Evolutionary conservation across 2,888 invertebrate species (phyloP).

Genomic region (Marronus borbonicus): DNA sequence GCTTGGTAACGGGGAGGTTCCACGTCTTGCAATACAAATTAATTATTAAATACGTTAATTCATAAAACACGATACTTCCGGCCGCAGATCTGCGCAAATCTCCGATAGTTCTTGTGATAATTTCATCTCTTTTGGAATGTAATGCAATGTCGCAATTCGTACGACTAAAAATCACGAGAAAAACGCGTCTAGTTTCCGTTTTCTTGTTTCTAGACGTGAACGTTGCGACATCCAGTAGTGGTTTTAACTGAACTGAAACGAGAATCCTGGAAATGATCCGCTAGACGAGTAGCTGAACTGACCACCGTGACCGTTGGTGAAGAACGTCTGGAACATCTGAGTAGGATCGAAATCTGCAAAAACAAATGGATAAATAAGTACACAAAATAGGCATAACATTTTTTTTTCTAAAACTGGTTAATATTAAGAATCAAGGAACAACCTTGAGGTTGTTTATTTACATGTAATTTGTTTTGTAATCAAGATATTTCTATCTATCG

Average conservation of each 20-base stretch:
- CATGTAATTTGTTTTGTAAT: no score
- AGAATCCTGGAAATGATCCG: constrained; percentile 75
- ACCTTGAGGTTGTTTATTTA: no score
- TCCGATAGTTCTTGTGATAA: neutral
- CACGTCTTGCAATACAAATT: no score
- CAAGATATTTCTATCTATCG: no score
- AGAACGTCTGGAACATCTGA: constrained; percentile 90
- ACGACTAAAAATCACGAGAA: neutral
- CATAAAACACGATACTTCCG: no score
- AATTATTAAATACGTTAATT: no score
- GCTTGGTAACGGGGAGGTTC: no score
- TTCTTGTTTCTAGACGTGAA: neutral
- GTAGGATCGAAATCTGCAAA: constrained; percentile 85
- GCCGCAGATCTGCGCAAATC: no score
- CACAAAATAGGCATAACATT: neutral
- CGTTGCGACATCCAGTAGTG: neutral
- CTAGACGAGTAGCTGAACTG: constrained; percentile 74
- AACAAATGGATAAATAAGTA: neutral
- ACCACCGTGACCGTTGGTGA: constrained; percentile 74
- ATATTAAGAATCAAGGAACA: no score
- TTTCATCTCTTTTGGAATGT: constrained; percentile 27
- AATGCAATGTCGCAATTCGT: neutral
- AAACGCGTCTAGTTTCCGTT: neutral
- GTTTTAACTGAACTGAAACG: constrained; percentile 80
- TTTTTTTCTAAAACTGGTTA: no score